phyloP scores from a whole-genome alignment of 2,888 invertebrate species.

The Eupithecia dodoneata region DNA sequence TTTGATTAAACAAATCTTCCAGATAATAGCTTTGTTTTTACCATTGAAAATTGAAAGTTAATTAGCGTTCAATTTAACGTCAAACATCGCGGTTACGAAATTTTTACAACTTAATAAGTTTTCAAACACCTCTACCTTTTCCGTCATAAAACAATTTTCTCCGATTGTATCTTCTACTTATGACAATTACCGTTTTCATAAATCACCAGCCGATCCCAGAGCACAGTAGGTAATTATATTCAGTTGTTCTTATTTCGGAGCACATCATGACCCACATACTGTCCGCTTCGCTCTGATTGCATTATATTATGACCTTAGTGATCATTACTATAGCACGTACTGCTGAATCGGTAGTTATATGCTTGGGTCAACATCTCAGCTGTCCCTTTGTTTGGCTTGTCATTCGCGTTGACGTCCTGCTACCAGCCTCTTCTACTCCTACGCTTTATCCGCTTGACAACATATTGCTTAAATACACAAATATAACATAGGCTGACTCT shows the following conservation, averaged over 20 bases:
- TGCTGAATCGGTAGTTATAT: conserved; percentile 7
- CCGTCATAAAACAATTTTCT: background rate
- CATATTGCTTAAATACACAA: background rate
- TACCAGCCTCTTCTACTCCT: background rate
- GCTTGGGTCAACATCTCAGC: background rate
- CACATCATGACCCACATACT: conserved; percentile 53
- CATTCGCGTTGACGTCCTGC: background rate
- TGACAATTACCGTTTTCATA: conserved; percentile 18
- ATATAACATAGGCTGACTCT: background rate
- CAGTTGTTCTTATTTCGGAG: conserved; percentile 42
- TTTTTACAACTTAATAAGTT: background rate
- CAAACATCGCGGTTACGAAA: background rate
- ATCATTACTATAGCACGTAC: conserved; percentile 31
- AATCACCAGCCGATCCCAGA: conserved; percentile 26
- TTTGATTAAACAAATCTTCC: background rate
- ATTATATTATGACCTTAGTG: conserved; percentile 32
- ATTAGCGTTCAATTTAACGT: background rate
- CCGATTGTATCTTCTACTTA: background rate
- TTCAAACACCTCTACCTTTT: background rate
- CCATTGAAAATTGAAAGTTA: background rate
- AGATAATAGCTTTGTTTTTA: conserved; percentile 3
- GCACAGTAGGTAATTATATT: conserved; percentile 31
- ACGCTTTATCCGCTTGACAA: background rate
- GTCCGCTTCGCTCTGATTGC: conserved; percentile 47
- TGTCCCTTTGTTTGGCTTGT: conserved; percentile 2